These are phyloP conservation scores for Chelon auratus DNA, from an alignment of 2,797 vertebrate species.

Conservation along the genomic window DNA sequence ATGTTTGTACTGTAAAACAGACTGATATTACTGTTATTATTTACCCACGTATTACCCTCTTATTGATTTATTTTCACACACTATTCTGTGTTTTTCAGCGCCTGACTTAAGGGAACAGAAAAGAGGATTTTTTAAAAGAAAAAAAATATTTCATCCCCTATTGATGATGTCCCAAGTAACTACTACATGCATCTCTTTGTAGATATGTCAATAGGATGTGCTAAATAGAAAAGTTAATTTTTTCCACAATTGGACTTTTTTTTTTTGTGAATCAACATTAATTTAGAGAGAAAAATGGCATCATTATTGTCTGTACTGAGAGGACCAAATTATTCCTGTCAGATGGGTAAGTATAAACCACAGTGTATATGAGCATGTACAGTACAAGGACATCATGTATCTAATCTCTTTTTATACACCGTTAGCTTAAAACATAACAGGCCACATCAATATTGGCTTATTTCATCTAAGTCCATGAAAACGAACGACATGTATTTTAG, in stretches of 20 bases:
- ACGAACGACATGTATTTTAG: neutral
- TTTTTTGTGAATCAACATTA: conserved; percentile 45
- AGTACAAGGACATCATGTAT: conserved; percentile 68
- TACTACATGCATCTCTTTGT: conserved; percentile 65
- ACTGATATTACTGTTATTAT: conserved; percentile 68
- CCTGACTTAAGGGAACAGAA: conserved; percentile 52
- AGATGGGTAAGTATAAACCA: conserved; percentile 65
- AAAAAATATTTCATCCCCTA: conserved; percentile 52
- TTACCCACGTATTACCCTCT: conserved; percentile 47
- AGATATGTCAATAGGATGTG: conserved; percentile 69
- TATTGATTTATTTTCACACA: conserved; percentile 60
- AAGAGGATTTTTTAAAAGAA: conserved; percentile 47
- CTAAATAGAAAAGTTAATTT: conserved; percentile 44
- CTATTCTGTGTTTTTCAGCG: conserved; percentile 59
- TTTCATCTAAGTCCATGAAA: neutral
- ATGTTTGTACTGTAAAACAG: conserved; percentile 78
- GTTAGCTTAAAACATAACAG: conserved; percentile 43
- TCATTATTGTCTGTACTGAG: conserved; percentile 61
- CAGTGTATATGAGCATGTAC: conserved; percentile 77
- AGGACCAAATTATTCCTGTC: conserved; percentile 73
- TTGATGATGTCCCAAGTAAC: conserved; percentile 69
- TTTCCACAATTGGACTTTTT: conserved; percentile 34
- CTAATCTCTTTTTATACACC: conserved; percentile 62
- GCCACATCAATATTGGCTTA: conserved; percentile 31
- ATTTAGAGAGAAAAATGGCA: conserved; percentile 45